phyloP scores from a whole-genome alignment of 2,888 invertebrate species.

The Drosophila borborema region DNA sequence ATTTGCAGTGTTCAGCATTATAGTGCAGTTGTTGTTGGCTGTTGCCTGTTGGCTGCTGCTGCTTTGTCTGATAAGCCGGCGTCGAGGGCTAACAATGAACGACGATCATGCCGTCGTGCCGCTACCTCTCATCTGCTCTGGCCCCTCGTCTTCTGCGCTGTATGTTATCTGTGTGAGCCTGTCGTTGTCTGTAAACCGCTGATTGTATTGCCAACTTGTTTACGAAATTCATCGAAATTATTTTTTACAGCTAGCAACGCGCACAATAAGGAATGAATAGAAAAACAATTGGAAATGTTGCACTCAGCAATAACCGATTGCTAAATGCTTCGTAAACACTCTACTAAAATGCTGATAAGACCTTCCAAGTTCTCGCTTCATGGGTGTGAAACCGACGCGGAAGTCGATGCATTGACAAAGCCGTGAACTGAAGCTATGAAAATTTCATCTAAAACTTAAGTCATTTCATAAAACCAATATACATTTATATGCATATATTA shows the following conservation, averaged over 20 bases:
- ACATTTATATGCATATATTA: no score
- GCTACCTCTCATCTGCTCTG: background rate
- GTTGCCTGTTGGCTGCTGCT: background rate
- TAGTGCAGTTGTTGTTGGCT: slow-evolving; percentile 18
- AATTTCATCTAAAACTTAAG: background rate
- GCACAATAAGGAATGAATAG: background rate
- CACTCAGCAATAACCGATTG: background rate
- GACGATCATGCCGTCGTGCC: slow-evolving; percentile 9
- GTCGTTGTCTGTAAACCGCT: slow-evolving; percentile 21
- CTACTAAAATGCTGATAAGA: background rate
- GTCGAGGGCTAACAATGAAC: background rate
- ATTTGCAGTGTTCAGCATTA: slow-evolving; percentile 36
- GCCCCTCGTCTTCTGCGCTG: background rate
- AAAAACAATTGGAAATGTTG: background rate
- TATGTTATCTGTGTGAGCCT: slow-evolving; percentile 4
- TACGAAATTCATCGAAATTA: slow-evolving; percentile 11
- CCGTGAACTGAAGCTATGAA: background rate
- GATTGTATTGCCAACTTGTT: slow-evolving; percentile 18
- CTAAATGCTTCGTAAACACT: background rate
- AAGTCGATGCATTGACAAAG: background rate
- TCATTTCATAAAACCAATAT: background rate
- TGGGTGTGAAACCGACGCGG: background rate
- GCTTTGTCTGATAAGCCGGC: slow-evolving; percentile 19
- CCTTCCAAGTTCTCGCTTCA: background rate
- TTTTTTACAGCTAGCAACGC: slow-evolving; percentile 7